These are phyloP conservation scores for Heliothis virescens DNA, from an alignment of 1,140 invertebrate species.

Conservation along the genomic window DNA sequence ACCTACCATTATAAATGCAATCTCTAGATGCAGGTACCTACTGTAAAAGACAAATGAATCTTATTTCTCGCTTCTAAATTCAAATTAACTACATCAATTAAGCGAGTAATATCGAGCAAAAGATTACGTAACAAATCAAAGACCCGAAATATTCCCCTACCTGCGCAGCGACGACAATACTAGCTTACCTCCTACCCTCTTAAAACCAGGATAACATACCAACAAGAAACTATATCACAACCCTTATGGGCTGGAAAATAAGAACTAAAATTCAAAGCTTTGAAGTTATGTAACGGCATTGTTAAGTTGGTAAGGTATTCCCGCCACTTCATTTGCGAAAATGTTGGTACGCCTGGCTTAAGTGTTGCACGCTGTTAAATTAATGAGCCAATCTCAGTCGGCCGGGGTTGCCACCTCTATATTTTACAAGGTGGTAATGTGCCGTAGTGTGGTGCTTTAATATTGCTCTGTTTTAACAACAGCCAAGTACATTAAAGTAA, in stretches of 20 bases:
- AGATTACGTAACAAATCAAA: conserved; percentile 77
- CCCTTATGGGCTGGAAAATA: conserved; percentile 42
- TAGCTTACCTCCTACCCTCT: conserved; percentile 60
- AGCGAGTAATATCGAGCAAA: conserved; percentile 59
- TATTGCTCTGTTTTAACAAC: conserved; percentile 43
- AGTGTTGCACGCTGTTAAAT: conserved; percentile 85
- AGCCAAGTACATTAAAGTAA: conserved; percentile 37
- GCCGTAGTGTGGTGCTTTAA: conserved; percentile 59
- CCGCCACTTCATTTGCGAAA: conserved; percentile 82
- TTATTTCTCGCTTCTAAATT: conserved; percentile 32
- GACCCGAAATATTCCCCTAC: conserved; percentile 58
- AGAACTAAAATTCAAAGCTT: conserved; percentile 30
- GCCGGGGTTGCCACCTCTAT: conserved; percentile 77
- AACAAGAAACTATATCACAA: conserved; percentile 31
- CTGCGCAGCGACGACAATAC: conserved; percentile 66
- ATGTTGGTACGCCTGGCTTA: conserved; percentile 81
- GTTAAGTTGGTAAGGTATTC: conserved; percentile 57
- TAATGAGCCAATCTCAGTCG: conserved; percentile 83
- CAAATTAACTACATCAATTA: conserved; percentile 64
- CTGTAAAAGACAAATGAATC: conserved; percentile 7
- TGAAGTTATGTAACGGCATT: conserved; percentile 18
- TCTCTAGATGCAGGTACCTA: not conserved
- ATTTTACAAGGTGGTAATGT: conserved; percentile 85
- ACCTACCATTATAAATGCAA: not conserved
- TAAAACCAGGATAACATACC: conserved; percentile 47